These are phyloP conservation scores for Dolichopus griseipennis DNA, from an alignment of 2,888 invertebrate genomes.

Conservation along the genomic window DNA sequence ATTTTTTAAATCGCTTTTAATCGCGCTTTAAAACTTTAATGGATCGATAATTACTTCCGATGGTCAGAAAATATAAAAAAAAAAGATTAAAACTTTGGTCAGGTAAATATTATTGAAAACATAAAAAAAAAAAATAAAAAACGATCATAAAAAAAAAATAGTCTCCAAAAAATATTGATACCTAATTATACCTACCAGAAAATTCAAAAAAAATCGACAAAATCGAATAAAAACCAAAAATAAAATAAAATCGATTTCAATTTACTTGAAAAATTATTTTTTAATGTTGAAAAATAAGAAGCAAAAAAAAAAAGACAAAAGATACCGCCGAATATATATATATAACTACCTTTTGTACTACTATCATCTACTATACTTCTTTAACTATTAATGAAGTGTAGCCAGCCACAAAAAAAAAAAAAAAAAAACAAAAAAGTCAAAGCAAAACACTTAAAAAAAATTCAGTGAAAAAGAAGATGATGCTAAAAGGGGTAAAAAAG, in stretches of 20 bases:
- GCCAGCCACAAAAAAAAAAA: too few species aligned
- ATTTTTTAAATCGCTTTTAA: not conserved
- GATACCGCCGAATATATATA: not conserved
- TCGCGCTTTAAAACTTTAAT: not conserved
- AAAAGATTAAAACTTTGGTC: too few species aligned
- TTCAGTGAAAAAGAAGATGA: too few species aligned
- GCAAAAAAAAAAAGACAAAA: not conserved
- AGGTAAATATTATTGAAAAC: too few species aligned
- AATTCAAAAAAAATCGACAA: too few species aligned
- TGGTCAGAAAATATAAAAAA: not conserved
- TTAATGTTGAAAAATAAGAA: not conserved
- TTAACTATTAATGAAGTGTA: not conserved
- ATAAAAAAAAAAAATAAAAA: too few species aligned
- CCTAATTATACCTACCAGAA: not conserved
- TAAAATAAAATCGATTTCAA: not conserved
- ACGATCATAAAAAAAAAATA: too few species aligned
- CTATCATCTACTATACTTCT: not conserved
- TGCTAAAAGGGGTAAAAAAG: too few species aligned
- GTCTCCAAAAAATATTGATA: not conserved
- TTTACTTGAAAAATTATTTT: not conserved
- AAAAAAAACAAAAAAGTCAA: too few species aligned
- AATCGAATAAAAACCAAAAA: not conserved
- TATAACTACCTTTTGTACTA: not conserved
- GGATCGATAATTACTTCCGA: not conserved
- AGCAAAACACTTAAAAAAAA: too few species aligned